A percentile compares a stretch with the other conserved stretches of the same genome.
Conservation (phyloP, 2,113 vertebrate genomes). For the Corythornis madagascariensis region DNA sequence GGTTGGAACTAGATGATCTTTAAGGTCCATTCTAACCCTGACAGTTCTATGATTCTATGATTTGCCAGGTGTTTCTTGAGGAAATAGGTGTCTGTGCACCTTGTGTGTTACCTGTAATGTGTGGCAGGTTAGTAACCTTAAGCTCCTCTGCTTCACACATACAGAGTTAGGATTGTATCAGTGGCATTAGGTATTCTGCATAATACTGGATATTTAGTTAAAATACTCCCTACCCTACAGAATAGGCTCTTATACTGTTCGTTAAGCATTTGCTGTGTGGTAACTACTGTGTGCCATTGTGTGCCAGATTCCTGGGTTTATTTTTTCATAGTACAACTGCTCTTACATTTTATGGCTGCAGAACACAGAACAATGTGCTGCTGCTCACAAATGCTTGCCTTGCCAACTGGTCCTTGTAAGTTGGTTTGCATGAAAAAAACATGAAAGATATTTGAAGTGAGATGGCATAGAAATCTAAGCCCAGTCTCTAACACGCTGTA, state of each 20-base stretch:
- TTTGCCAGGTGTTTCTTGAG: background rate
- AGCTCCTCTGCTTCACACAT: background rate
- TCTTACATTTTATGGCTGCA: background rate
- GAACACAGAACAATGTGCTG: background rate
- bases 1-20: too few relatives aligned
- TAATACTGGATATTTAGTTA: background rate
- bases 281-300: background rate
- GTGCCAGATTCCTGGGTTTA: background rate
- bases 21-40: too few relatives aligned
- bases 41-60: too few relatives aligned
- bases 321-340: background rate
- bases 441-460: constrained; percentile 57
- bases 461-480: constrained; percentile 46
- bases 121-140: background rate
- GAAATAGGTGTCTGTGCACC: background rate
- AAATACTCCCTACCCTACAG: background rate
- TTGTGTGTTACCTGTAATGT: background rate
- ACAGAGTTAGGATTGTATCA: background rate
- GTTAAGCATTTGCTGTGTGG: background rate
- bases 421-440: constrained; percentile 67
- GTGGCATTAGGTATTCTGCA: background rate
- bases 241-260: background rate
- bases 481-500: background rate
- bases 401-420: constrained; percentile 64
- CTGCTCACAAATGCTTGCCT: constrained; percentile 47